Conservation (phyloP, 2,888 invertebrate genomes). For the Mimachlamys varia region DNA sequence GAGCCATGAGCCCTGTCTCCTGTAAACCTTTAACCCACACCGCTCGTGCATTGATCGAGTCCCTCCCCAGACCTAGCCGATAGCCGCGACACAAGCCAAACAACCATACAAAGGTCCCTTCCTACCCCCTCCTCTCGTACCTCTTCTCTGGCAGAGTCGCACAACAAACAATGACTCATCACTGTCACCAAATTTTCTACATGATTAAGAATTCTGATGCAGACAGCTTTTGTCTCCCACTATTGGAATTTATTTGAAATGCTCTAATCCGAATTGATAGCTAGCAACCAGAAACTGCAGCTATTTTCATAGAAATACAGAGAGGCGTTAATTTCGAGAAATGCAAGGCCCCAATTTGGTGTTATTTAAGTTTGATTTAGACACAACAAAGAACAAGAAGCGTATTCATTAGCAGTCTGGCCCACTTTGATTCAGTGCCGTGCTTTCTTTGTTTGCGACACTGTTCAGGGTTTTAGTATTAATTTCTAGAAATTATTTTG, state of each 20-base stretch:
- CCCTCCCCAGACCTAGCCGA: constrained; percentile 6
- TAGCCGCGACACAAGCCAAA: neutral
- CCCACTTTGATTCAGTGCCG: constrained; percentile 27
- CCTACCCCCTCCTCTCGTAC: neutral
- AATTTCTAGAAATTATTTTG: constrained; percentile 31
- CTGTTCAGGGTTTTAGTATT: constrained; percentile 22
- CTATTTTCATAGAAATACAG: constrained; percentile 33
- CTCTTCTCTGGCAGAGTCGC: neutral
- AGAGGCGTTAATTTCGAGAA: constrained; percentile 15
- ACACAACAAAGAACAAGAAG: constrained; percentile 8
- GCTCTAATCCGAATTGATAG: constrained; percentile 34
- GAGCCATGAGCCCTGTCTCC: neutral
- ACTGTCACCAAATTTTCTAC: constrained; percentile 24
- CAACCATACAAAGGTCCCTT: neutral
- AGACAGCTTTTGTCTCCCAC: constrained; percentile 33
- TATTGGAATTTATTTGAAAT: constrained; percentile 36
- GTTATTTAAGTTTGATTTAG: constrained; percentile 36
- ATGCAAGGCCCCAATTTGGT: constrained; percentile 27
- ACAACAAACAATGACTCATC: neutral
- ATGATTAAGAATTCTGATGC: constrained; percentile 31
- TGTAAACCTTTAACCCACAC: constrained; percentile 18
- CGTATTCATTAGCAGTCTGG: constrained; percentile 29
- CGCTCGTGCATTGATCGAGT: neutral
- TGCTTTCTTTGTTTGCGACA: constrained; percentile 18
- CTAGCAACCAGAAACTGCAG: constrained; percentile 36